These are phyloP conservation scores for Nephrotoma flavescens DNA, from an alignment of 2,888 invertebrate genomes.

Conservation along the genomic window DNA sequence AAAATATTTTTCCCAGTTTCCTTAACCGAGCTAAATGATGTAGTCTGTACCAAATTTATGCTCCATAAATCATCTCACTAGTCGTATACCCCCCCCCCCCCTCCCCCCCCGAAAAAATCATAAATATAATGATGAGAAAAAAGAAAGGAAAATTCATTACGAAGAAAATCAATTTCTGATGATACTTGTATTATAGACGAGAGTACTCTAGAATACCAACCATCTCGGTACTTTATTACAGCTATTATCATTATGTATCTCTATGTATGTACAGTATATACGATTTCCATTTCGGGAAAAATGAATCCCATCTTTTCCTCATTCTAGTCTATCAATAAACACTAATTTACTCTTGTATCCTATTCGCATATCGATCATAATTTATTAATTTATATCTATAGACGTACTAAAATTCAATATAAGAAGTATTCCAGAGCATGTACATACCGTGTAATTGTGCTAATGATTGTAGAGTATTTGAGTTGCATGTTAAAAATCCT, in stretches of 20 bases:
- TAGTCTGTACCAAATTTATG: neutral
- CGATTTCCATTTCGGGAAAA: neutral
- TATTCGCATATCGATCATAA: neutral
- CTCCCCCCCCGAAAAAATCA: neutral
- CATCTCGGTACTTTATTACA: neutral
- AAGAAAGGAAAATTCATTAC: neutral
- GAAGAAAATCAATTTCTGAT: neutral
- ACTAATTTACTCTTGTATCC: neutral
- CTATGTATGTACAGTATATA: neutral
- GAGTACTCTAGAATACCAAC: neutral
- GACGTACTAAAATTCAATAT: neutral
- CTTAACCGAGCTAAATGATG: neutral
- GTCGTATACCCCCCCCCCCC: neutral
- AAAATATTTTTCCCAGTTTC: neutral
- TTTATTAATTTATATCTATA: neutral
- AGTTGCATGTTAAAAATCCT: slow-evolving; percentile 14
- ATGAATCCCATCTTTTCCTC: too few species aligned
- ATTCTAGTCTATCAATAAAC: neutral
- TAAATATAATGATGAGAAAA: neutral
- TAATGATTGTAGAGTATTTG: slow-evolving; percentile 13
- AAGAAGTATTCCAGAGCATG: neutral
- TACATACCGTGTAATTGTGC: slow-evolving; percentile 14
- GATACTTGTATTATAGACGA: neutral
- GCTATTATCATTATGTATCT: neutral
- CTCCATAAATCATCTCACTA: neutral